Evolutionary conservation across 2,888 invertebrate species (phyloP), one percentile per base, ranked within the genome.

Genomic region (Nymphalis c-album): DNA sequence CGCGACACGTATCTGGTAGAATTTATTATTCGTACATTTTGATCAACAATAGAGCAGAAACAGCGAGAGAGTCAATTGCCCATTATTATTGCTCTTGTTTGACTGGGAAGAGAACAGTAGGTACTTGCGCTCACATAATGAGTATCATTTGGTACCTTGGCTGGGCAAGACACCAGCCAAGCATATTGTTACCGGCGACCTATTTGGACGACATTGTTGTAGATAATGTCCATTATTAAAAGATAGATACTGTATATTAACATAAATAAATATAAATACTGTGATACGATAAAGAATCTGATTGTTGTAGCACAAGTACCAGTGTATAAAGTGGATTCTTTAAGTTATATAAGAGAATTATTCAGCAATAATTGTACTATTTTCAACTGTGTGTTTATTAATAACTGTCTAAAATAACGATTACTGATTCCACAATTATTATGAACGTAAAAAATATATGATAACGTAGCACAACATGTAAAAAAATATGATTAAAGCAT

Each of bases 11-110:
- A 50, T 18, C 18, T 18, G 10, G 50, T 20, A 50, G 20, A 20
- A 50, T 50, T 20, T 50, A 50, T 50, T 50, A 50, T 20, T 18
- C 50, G 18, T 50, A 50, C 50, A 50, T 50, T 50, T 20, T 50
- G 10, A 18, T 18, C 20, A 40, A 40, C 40, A 40, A 40, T 13
- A 50, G 20, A 50, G 20, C 18, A 20, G 50, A 50, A 50, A 50
- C 18, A 18, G 50, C 18, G 18, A 20, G 50, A 18, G 20, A 50
- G 18, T 8, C 18, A 18, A 50, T 50, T 18, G 7, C 50, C 18
- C 18, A 20, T 18, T 50, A 50, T 50, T 18, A 50, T 20, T 50
- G 50, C 50, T 50, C 50, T 20, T 50, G 50, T 18, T 18, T 50
- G 18, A 18, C 18, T 50, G 50, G 18, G 50, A 50, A 20, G 50